These are phyloP conservation scores for Euzophera pinguis DNA, from an alignment of 2,888 invertebrate genomes.

Conservation along the genomic window DNA sequence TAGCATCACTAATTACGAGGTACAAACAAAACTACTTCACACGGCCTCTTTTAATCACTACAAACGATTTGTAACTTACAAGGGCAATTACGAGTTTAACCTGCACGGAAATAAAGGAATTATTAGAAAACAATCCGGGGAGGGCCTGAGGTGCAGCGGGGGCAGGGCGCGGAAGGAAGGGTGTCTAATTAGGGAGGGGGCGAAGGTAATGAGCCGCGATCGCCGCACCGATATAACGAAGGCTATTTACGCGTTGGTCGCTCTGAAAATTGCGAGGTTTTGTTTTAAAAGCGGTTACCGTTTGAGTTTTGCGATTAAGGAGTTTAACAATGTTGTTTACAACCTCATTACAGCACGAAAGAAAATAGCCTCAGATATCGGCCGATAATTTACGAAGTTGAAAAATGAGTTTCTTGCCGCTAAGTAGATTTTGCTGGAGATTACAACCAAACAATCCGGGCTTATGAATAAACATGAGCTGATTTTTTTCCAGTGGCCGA, in stretches of 20 bases:
- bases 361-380: conserved; percentile 68
- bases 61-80: conserved; percentile 48
- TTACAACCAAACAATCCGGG: conserved; percentile 50
- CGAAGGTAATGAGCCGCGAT: conserved; percentile 78
- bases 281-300: conserved; percentile 78
- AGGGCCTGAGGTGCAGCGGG: conserved; percentile 25
- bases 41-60: conserved; percentile 20
- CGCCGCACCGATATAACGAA: conserved; percentile 76
- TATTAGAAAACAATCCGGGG: conserved; percentile 75
- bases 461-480: conserved; percentile 60
- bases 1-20: conserved; percentile 12
- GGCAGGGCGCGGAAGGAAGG: conserved; percentile 44
- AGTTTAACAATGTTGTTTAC: conserved; percentile 79
- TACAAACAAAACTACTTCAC: conserved; percentile 16
- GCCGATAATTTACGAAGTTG: conserved; percentile 73
- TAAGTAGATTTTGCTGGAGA: conserved; percentile 57
- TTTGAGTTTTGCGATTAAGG: conserved; percentile 80
- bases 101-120: conserved; percentile 69
- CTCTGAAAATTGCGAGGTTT: conserved; percentile 76
- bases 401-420: conserved; percentile 68
- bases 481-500: conserved; percentile 31
- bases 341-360: conserved; percentile 73
- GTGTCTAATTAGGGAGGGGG: conserved; percentile 73
- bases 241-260: conserved; percentile 76
- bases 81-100: conserved; percentile 61